Conservation (phyloP, 2,113 vertebrate species). For the Scolopax mira region DNA sequence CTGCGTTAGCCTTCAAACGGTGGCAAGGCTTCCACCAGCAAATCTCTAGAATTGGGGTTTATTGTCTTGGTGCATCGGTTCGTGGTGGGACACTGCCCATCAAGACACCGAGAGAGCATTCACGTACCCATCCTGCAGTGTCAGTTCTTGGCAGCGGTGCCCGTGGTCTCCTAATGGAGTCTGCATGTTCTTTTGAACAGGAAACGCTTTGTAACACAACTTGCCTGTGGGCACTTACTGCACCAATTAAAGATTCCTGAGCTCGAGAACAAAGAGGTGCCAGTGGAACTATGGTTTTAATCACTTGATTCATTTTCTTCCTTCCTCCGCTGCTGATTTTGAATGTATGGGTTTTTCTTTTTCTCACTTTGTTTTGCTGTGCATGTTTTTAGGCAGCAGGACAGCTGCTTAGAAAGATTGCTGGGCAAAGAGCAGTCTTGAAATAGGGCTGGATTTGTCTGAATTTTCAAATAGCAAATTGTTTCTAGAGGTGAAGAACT, state of each 20-base stretch:
- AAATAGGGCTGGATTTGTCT: not conserved
- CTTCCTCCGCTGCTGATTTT: constrained; percentile 52
- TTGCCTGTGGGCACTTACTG: constrained; percentile 54
- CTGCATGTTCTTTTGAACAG: constrained; percentile 50
- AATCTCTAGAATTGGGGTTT: rapidly evolving
- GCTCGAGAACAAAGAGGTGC: constrained; percentile 58
- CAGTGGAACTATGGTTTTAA: constrained; percentile 41
- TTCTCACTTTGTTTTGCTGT: not conserved
- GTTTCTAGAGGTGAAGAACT: not conserved
- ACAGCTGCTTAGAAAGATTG: not conserved
- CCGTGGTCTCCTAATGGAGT: constrained; percentile 22
- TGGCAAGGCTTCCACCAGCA: not conserved
- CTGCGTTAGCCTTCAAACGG: not conserved
- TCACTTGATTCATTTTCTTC: constrained; percentile 40
- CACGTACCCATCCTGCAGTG: not conserved
- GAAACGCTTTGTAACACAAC: constrained; percentile 54
- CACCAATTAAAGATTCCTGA: constrained; percentile 51
- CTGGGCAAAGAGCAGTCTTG: not conserved
- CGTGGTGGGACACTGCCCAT: not conserved
- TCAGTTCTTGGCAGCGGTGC: not conserved
- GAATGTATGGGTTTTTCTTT: constrained; percentile 11
- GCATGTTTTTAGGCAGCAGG: not conserved
- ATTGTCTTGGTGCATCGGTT: not conserved
- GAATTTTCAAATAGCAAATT: not conserved
- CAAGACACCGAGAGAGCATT: not conserved